These are phyloP conservation scores for Lasioglossum oenotherae DNA, from an alignment of 2,888 invertebrate species.

Conservation along the genomic window DNA sequence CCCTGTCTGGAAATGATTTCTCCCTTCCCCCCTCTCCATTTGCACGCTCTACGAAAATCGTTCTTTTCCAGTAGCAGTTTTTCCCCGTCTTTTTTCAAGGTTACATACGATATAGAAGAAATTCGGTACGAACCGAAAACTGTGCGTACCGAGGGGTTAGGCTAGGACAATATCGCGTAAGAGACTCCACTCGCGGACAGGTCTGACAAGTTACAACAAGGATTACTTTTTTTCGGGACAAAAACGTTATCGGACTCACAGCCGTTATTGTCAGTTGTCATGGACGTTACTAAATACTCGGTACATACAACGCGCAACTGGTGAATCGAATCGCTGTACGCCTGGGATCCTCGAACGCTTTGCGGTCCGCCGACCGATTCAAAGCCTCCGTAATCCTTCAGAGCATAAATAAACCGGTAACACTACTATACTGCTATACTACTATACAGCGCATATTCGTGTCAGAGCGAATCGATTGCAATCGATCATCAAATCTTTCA, in stretches of 20 bases:
- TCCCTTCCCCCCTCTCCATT: background rate
- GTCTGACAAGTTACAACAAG: conserved; percentile 34
- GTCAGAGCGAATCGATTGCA: background rate
- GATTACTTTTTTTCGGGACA: conserved; percentile 53
- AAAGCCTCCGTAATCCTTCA: background rate
- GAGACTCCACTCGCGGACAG: conserved; percentile 18
- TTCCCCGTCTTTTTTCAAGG: background rate
- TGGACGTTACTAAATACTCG: conserved; percentile 75
- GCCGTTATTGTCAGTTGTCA: conserved; percentile 80
- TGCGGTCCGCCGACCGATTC: background rate
- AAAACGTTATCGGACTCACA: conserved; percentile 72
- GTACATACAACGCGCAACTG: conserved; percentile 64
- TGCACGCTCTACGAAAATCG: background rate
- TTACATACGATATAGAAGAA: background rate
- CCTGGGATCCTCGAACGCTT: conserved; percentile 45
- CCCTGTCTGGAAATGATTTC: background rate
- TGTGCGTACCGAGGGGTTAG: background rate
- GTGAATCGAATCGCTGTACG: conserved; percentile 62
- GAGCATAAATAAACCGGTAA: background rate
- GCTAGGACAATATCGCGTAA: conserved; percentile 3
- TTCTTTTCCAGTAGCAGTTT: background rate
- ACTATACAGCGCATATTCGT: background rate
- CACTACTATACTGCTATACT: background rate
- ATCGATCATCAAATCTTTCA: background rate
- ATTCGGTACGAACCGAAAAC: background rate